Conservation (phyloP, 2,113 vertebrate genomes). For the Scophthalmus maximus region DNA sequence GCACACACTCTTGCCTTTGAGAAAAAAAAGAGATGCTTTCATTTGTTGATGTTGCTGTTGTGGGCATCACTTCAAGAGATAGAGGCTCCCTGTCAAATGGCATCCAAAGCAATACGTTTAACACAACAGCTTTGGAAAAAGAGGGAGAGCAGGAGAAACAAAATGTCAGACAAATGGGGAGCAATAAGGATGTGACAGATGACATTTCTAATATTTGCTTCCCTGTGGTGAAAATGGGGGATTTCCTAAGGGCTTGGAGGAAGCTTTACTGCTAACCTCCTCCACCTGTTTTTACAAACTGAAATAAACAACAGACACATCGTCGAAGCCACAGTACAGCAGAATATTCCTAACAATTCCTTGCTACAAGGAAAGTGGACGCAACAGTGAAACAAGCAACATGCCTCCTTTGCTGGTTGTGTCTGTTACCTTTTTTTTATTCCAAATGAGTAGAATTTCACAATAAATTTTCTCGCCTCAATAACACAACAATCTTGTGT, state of each 20-base stretch:
- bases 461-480: neutral
- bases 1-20: neutral
- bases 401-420: neutral
- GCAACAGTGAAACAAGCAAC: neutral
- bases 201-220: conserved; percentile 38
- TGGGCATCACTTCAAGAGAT: conserved; percentile 15
- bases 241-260: conserved; percentile 30
- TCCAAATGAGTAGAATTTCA: neutral
- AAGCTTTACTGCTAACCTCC: conserved; percentile 26
- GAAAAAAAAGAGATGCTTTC: neutral
- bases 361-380: neutral
- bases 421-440: no score
- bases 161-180: neutral
- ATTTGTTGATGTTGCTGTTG: neutral
- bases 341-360: neutral
- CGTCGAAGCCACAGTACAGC: neutral
- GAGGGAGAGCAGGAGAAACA: neutral
- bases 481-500: neutral
- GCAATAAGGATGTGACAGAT: conserved; percentile 3
- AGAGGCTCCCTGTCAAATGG: conserved; percentile 29
- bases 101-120: conserved; percentile 7
- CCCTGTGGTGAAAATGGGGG: conserved; percentile 18
- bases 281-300: conserved; percentile 33
- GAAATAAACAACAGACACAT: neutral
- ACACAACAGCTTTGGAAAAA: conserved; percentile 16